These are phyloP conservation scores for Aquatica leii DNA, from an alignment of 2,888 invertebrate genomes.

Conservation along the genomic window DNA sequence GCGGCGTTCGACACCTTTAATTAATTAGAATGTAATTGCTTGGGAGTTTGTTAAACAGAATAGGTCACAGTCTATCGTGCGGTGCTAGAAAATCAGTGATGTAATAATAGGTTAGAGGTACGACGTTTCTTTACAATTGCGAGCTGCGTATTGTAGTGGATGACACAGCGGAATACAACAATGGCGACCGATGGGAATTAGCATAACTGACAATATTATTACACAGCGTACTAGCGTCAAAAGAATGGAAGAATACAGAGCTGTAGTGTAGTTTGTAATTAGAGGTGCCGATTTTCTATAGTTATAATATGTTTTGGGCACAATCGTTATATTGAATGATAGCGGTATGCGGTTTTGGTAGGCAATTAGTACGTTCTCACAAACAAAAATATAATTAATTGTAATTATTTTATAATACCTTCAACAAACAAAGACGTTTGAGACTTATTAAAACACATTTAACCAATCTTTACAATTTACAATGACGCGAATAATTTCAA, in stretches of 20 bases:
- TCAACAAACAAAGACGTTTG: too few species aligned
- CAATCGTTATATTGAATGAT: constrained; percentile 41
- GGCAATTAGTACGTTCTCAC: too few species aligned
- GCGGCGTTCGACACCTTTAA: constrained; percentile 13
- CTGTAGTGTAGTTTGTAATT: constrained; percentile 33
- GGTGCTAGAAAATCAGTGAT: constrained; percentile 29
- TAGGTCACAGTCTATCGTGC: constrained; percentile 26
- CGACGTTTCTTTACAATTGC: constrained; percentile 40
- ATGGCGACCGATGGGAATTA: constrained; percentile 39
- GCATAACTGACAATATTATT: constrained; percentile 44
- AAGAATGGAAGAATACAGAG: constrained; percentile 33
- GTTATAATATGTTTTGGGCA: constrained; percentile 39
- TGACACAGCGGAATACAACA: constrained; percentile 42
- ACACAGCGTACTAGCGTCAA: constrained; percentile 36
- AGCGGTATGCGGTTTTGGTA: constrained; percentile 9
- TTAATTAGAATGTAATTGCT: constrained; percentile 1
- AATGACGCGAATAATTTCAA: too few species aligned
- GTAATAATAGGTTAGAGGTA: constrained; percentile 35
- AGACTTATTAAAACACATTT: too few species aligned
- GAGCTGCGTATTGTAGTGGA: constrained; percentile 39
- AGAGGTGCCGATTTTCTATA: constrained; percentile 37
- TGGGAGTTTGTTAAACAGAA: background rate
- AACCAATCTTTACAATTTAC: too few species aligned
- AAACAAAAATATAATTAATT: too few species aligned
- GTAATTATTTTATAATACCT: too few species aligned